Evolutionary conservation across 2,888 invertebrate genomes (phyloP).

Genomic region (Anaspis maculata): DNA sequence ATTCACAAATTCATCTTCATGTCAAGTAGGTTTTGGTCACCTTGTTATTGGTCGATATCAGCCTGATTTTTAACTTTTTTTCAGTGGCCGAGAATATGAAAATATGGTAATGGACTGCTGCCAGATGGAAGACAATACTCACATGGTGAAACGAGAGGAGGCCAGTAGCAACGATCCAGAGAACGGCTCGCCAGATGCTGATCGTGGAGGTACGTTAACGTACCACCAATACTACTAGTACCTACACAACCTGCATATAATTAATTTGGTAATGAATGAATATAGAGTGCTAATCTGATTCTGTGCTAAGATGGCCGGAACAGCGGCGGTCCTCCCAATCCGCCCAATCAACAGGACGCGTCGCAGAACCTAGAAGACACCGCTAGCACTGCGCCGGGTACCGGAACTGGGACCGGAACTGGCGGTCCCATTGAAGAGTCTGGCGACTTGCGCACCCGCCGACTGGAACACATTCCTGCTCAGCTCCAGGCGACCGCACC

Average conservation of each 20-base stretch:
- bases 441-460: slow-evolving; percentile 46
- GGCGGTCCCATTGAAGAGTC: slow-evolving; percentile 27
- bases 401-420: slow-evolving; percentile 13
- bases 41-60: too few relatives aligned
- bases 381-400: slow-evolving; percentile 25
- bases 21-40: too few relatives aligned
- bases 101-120: slow-evolving; percentile 91
- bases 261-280: too few relatives aligned
- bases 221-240: slow-evolving; percentile 39
- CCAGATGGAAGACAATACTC: slow-evolving; percentile 77
- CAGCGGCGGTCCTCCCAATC: slow-evolving; percentile 49
- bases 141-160: slow-evolving; percentile 78
- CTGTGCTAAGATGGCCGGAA: slow-evolving; percentile 48
- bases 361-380: slow-evolving; percentile 37
- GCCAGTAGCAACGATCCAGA: slow-evolving; percentile 68
- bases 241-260: too few relatives aligned
- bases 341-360: slow-evolving; percentile 31
- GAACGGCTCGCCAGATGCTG: slow-evolving; percentile 81
- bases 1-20: too few relatives aligned
- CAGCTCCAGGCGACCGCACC: slow-evolving; percentile 41
- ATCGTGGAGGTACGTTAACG: slow-evolving; percentile 55
- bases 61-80: too few relatives aligned
- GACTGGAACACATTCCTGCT: slow-evolving; percentile 45
- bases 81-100: slow-evolving; percentile 79
- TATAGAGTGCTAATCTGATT: slow-evolving; percentile 31